A percentile compares a stretch with the other conserved stretches of the same genome.
phyloP scores from a whole-genome alignment of 2,113 vertebrate genomes.

The Haliaeetus leucogaster region DNA sequence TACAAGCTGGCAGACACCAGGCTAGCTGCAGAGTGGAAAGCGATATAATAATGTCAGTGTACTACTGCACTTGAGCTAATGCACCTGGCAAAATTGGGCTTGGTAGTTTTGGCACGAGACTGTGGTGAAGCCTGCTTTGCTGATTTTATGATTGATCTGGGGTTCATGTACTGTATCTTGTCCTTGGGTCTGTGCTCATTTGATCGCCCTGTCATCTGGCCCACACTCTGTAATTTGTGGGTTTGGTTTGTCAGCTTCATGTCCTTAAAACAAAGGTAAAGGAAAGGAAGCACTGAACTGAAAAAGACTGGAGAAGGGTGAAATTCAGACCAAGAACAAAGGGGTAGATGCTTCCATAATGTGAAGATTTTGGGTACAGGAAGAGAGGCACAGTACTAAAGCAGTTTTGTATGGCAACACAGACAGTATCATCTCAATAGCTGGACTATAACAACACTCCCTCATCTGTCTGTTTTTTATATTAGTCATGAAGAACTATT shows the following conservation, averaged over 20 bases:
- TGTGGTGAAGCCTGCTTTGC: neutral
- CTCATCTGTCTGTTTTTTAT: neutral
- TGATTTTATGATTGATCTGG: neutral
- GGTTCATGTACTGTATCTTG: rapidly evolving
- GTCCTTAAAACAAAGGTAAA: neutral
- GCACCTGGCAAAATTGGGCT: neutral
- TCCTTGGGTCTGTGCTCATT: rapidly evolving
- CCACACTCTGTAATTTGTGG: neutral
- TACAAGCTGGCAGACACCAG: neutral
- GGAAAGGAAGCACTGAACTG: neutral
- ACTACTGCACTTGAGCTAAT: neutral
- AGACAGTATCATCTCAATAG: neutral
- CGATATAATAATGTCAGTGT: rapidly evolving
- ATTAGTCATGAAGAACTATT: neutral
- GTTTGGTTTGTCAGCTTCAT: neutral
- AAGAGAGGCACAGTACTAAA: neutral
- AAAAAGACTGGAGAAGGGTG: neutral
- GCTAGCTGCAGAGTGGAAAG: neutral
- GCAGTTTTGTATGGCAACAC: neutral
- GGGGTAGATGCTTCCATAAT: neutral
- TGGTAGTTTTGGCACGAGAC: rapidly evolving
- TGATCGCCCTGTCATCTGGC: rapidly evolving
- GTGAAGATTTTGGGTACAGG: neutral
- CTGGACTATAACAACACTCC: neutral
- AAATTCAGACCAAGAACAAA: neutral